Percentiles rank a stretch among this genome's conserved stretches.
phyloP scores from a whole-genome alignment of 2,888 invertebrate genomes.

The Andrena trimmerana region DNA sequence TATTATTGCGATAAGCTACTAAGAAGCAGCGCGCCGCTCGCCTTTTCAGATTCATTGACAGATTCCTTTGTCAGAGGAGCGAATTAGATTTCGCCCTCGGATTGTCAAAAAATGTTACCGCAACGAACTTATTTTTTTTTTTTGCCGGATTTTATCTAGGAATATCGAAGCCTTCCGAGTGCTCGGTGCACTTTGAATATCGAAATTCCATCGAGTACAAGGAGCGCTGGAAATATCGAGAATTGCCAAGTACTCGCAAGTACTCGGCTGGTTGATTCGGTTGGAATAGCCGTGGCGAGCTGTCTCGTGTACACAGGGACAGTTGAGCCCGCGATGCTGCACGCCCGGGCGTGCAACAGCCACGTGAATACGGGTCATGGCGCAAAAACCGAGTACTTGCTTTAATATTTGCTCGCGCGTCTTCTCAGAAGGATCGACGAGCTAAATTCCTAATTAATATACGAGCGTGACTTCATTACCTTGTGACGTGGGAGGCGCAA shows the following conservation, averaged over 20 bases:
- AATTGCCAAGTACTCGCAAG: too few relatives aligned
- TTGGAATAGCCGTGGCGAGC: neutral
- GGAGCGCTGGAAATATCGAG: too few relatives aligned
- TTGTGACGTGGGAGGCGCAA: neutral
- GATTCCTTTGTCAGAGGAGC: neutral
- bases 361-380: conserved; percentile 35
- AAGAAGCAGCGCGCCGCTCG: too few relatives aligned
- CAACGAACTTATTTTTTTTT: too few relatives aligned
- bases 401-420: conserved; percentile 37
- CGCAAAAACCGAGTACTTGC: conserved; percentile 27
- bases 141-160: too few relatives aligned
- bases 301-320: neutral
- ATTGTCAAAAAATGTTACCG: too few relatives aligned
- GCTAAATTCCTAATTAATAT: conserved; percentile 45
- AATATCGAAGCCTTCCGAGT: too few relatives aligned
- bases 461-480: neutral
- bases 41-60: neutral
- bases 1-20: conserved; percentile 1
- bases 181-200: too few relatives aligned
- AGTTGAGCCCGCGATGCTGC: neutral
- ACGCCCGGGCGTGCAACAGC: neutral
- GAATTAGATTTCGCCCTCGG: too few relatives aligned
- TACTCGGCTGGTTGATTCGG: too few relatives aligned
- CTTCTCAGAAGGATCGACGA: conserved; percentile 8
- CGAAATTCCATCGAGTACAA: too few relatives aligned